Percentiles rank a stretch among this genome's conserved stretches.
These are phyloP conservation scores for Athene noctua DNA, from an alignment of 2,113 vertebrate genomes.

Conservation along the genomic window DNA sequence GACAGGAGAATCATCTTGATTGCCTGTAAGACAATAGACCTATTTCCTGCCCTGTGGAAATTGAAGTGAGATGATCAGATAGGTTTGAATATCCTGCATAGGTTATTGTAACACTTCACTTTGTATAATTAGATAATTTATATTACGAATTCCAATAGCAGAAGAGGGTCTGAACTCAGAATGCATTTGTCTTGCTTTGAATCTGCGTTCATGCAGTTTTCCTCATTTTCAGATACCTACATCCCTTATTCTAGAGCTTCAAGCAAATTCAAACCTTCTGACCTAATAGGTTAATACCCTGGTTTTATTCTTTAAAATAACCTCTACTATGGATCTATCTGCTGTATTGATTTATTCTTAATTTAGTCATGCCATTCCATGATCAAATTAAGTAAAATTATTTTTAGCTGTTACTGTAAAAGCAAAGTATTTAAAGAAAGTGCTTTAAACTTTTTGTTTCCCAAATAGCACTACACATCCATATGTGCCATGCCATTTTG, in stretches of 20 bases:
- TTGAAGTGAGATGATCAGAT: background rate
- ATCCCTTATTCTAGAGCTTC: background rate
- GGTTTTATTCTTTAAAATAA: background rate
- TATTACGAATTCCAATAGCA: background rate
- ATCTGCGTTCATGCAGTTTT: background rate
- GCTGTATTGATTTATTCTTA: background rate
- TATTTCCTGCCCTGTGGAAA: background rate
- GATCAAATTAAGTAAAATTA: slow-evolving; percentile 9
- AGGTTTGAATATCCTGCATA: background rate
- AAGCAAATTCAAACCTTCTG: slow-evolving; percentile 4
- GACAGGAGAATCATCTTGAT: background rate
- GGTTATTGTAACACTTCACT: background rate
- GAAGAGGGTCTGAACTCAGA: background rate
- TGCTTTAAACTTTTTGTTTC: background rate
- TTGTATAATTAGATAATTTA: background rate
- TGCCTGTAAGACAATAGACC: background rate
- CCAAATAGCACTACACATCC: background rate
- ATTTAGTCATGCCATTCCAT: slow-evolving; percentile 3
- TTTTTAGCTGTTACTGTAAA: slow-evolving; percentile 21
- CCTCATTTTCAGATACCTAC: background rate
- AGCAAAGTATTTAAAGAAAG: slow-evolving; percentile 19
- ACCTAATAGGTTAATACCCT: background rate
- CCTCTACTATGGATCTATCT: background rate
- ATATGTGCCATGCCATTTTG: background rate
- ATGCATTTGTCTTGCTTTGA: background rate